These are phyloP conservation scores for Numida meleagris DNA, from an alignment of 2,113 vertebrate genomes.

Conservation along the genomic window DNA sequence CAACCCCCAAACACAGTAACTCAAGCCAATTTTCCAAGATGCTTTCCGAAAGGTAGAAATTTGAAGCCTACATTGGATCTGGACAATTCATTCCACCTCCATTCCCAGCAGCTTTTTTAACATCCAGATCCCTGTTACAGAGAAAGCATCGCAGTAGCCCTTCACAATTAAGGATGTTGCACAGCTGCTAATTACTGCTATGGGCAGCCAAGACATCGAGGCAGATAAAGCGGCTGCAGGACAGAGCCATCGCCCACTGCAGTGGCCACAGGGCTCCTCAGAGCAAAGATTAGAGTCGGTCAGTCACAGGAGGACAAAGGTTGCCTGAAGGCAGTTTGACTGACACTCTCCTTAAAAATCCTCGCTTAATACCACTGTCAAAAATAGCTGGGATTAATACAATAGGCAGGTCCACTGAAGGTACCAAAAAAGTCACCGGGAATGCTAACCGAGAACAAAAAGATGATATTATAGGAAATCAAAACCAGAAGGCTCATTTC, in stretches of 20 bases:
- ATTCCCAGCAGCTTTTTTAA: neutral
- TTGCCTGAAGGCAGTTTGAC: neutral
- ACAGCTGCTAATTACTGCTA: neutral
- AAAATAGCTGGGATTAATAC: neutral
- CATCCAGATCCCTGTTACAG: neutral
- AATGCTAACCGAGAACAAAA: neutral
- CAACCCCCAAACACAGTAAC: neutral
- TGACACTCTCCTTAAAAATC: neutral
- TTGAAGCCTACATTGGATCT: neutral
- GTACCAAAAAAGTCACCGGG: neutral
- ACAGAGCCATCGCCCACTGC: neutral
- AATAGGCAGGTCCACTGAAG: neutral
- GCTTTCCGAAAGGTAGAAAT: neutral
- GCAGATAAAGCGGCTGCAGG: neutral
- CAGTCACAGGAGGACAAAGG: neutral
- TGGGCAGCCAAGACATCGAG: rapidly evolving
- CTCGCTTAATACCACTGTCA: neutral
- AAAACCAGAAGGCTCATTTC: neutral
- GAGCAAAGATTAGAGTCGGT: neutral
- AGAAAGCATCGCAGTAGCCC: neutral
- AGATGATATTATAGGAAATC: neutral
- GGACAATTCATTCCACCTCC: neutral
- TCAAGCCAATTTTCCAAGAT: neutral
- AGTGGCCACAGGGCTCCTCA: neutral
- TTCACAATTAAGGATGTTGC: neutral